Conservation (phyloP, 1,140 invertebrate species). For the Nomia melanderi region DNA sequence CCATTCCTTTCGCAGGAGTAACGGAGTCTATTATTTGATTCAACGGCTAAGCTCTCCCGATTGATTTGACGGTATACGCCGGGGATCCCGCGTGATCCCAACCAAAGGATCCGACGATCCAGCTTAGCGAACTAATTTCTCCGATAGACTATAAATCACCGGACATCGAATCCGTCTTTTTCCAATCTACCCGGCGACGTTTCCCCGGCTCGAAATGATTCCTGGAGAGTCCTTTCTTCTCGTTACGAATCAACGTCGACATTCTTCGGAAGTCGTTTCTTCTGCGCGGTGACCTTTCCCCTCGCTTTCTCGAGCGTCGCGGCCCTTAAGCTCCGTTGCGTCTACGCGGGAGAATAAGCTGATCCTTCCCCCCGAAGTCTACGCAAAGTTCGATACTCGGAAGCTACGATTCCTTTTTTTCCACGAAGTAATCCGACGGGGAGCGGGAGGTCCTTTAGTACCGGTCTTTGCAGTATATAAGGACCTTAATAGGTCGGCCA, state of each 20-base stretch:
- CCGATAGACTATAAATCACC: neutral
- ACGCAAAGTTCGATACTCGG: neutral
- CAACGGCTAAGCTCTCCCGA: neutral
- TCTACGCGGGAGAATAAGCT: too few species aligned
- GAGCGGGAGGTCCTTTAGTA: neutral
- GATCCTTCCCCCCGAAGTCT: neutral
- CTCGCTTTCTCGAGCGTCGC: too few species aligned
- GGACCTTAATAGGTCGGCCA: conserved; percentile 24
- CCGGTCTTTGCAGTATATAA: conserved; percentile 16
- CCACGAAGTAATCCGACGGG: too few species aligned
- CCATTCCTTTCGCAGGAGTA: neutral
- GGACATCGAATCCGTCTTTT: neutral
- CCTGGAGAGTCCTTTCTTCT: neutral
- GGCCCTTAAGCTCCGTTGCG: too few species aligned
- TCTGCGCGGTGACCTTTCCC: too few species aligned
- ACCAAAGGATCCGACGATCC: neutral
- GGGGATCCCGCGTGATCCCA: neutral
- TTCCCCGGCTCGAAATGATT: neutral
- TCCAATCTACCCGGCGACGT: neutral
- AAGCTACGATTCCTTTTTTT: neutral
- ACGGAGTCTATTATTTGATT: neutral
- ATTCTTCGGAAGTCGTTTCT: neutral
- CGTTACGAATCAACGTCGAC: neutral
- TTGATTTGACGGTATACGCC: conserved; percentile 1
- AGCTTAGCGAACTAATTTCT: conserved; percentile 9